Evolutionary conservation across 92 coral and sea anemone species (phyloP).

Genomic region (Epizoanthus scotinus): DNA sequence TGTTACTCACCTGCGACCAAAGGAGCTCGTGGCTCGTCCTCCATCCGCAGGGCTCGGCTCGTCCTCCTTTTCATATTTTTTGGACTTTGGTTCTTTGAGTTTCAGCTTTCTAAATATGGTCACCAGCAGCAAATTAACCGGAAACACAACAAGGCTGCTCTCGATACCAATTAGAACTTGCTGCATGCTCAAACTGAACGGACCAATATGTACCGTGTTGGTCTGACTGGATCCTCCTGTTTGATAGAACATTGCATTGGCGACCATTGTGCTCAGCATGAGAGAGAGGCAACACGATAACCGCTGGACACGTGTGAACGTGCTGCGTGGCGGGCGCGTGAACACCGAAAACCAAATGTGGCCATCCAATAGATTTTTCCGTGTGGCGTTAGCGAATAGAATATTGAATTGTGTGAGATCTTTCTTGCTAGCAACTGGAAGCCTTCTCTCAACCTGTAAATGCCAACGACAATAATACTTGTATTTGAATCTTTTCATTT

Average conservation of each 20-base stretch:
- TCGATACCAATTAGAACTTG: constrained; percentile 79
- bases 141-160: constrained; percentile 84
- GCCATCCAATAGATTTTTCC: constrained; percentile 87
- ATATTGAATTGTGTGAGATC: constrained; percentile 87
- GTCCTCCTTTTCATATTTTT: constrained; percentile 54
- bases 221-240: constrained; percentile 58
- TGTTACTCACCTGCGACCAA: background rate
- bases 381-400: constrained; percentile 84
- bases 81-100: constrained; percentile 64
- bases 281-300: constrained; percentile 88
- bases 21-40: background rate
- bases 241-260: constrained; percentile 91
- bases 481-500: too few species aligned
- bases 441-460: constrained; percentile 33
- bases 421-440: constrained; percentile 63
- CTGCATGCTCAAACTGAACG: constrained; percentile 71
- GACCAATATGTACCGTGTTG: constrained; percentile 71
- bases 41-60: background rate
- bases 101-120: constrained; percentile 85
- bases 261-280: constrained; percentile 78
- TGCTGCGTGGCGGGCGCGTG: constrained; percentile 89
- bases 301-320: constrained; percentile 93
- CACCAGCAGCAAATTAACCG: constrained; percentile 82
- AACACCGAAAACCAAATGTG: constrained; percentile 95
- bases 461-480: too few species aligned